Evolutionary conservation across 2,113 vertebrate genomes (phyloP).

Genomic region (Pelusios castaneus): DNA sequence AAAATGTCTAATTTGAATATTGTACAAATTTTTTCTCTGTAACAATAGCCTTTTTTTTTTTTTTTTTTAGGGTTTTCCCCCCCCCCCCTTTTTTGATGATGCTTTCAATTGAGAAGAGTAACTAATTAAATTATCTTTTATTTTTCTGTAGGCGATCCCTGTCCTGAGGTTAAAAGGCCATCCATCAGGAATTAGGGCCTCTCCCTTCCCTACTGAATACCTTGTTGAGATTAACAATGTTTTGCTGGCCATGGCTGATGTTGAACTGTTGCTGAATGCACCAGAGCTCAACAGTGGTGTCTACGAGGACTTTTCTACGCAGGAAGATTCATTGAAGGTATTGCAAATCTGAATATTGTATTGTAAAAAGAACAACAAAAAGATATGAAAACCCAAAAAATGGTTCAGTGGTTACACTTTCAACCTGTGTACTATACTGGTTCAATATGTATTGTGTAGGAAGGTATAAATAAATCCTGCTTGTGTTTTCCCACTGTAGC

Average conservation of each 20-base stretch:
- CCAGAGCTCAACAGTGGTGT: constrained; percentile 86
- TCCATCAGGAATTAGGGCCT: constrained; percentile 27
- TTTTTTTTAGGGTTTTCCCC: too few species aligned
- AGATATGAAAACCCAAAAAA: neutral
- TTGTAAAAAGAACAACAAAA: neutral
- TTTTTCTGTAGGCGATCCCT: constrained; percentile 59
- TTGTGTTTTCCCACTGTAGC: neutral
- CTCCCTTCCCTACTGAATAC: constrained; percentile 83
- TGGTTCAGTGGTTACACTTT: neutral
- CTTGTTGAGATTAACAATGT: constrained; percentile 92
- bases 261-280: constrained; percentile 89
- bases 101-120: neutral
- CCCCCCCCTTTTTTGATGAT: neutral
- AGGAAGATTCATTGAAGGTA: constrained; percentile 93
- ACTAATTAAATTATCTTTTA: neutral
- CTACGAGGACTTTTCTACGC: constrained; percentile 90
- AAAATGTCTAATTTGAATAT: neutral
- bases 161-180: constrained; percentile 61
- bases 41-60: neutral
- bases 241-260: constrained; percentile 88
- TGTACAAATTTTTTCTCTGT: neutral
- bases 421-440: neutral
- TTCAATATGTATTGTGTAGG: neutral
- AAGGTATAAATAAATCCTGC: neutral
- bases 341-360: neutral